Base-by-base conservation (phyloP, 2,888 invertebrate genomes). In the Microctonus hyperodae region DNA sequence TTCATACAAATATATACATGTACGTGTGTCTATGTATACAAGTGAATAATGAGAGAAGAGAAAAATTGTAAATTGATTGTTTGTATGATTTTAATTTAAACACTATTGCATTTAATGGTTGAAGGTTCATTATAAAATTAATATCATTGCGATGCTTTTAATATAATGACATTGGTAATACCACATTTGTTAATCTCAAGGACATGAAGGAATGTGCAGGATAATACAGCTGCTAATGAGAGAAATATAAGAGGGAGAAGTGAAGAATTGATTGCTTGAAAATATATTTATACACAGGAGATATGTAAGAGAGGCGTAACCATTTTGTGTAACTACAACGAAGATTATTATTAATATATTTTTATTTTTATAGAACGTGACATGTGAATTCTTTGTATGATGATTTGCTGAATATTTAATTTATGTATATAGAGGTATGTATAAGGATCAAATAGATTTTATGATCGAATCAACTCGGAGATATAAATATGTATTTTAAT, bases 401-500 rank as follows among this genome's bases (percentile, higher is more conserved):
- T 44, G 44, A 44, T 44, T 44, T 20, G 44, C 44, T 44, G 44
- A 44, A n/a, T n/a, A n/a, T n/a, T n/a, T n/a, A n/a, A n/a, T n/a
- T n/a, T n/a, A n/a, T n/a, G n/a, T 28, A 28, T 28, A 28, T 28
- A 28, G 3, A 28, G 7, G 28, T 28, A 28, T 16, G 44, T 44
- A 16, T 44, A 44, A 44, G 44, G 7, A 16, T 16, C 44, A 16
- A 16, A 16, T 44, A 44, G 44, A 44, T 20, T 44, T n/a, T 44
- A 44, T 16, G 16, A 7, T 44, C 44, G 44, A 2, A 44, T 44
- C 44, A 44, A 44, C 16, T 16, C 44, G 44, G 44, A 44, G 16
- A n/a, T 44, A 44, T 44, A n/a, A 53, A 53, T 28, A 23, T 53
- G 28, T n/a, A 1, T 20, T 16, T 44, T 1, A 44, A 44, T 28